A percentile compares a stretch with the other conserved stretches of the same genome.
phyloP scores from a whole-genome alignment of 2,888 invertebrate species.

The Pristionchus fissidentatus region DNA sequence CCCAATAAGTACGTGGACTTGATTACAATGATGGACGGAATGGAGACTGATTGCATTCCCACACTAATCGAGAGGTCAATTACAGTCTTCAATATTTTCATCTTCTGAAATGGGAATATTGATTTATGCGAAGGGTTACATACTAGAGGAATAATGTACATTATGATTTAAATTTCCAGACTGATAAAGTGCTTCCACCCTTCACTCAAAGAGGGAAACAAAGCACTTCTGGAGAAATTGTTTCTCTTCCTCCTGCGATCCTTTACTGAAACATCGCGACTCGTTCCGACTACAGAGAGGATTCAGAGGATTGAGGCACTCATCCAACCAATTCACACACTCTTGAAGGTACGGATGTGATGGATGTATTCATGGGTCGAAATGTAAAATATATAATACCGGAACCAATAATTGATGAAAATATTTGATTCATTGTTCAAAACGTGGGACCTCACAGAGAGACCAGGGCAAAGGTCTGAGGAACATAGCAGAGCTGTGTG shows the following conservation, averaged over 20 bases:
- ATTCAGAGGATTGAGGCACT: slow-evolving; percentile 35
- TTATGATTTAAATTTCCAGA: slow-evolving; percentile 79
- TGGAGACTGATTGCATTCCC: slow-evolving; percentile 71
- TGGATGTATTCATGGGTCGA: not conserved
- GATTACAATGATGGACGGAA: slow-evolving; percentile 53
- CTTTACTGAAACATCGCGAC: slow-evolving; percentile 78
- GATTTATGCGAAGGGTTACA: not conserved
- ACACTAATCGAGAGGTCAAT: slow-evolving; percentile 81
- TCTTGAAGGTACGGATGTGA: slow-evolving; percentile 47
- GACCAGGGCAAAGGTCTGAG: too few species aligned
- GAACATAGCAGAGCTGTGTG: too few species aligned
- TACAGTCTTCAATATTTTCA: slow-evolving; percentile 57
- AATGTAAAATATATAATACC: too few species aligned
- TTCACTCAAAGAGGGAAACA: slow-evolving; percentile 85
- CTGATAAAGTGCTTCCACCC: slow-evolving; percentile 91
- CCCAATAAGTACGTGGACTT: slow-evolving; percentile 60
- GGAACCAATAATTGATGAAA: too few species aligned
- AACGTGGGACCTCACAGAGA: too few species aligned
- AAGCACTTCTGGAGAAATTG: slow-evolving; percentile 83
- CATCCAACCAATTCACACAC: slow-evolving; percentile 32
- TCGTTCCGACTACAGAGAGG: slow-evolving; percentile 18
- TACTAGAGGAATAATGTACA: not conserved
- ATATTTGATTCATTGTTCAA: not conserved
- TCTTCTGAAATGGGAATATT: too few species aligned
- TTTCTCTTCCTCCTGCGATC: slow-evolving; percentile 87